Percentiles rank a stretch among this genome's conserved stretches.
Conservation (phyloP, 92 coral and sea anemone species). For the Epizoanthus fatuus region DNA sequence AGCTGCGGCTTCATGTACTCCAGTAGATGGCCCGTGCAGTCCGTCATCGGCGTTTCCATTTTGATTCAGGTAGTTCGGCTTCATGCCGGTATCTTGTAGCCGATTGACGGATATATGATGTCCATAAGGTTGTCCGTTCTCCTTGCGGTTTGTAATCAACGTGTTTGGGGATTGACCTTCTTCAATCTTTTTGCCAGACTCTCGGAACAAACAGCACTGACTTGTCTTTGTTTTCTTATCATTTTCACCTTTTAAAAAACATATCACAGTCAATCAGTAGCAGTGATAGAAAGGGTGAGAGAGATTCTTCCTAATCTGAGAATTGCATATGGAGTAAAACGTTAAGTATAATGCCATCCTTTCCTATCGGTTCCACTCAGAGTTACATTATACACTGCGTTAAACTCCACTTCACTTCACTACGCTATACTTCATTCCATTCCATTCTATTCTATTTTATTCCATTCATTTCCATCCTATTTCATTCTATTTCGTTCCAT, state of each 20-base stretch:
- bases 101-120: not conserved
- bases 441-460: too few relatives aligned
- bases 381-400: too few relatives aligned
- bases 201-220: slow-evolving; percentile 22
- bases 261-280: too few relatives aligned
- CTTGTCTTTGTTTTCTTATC: slow-evolving; percentile 7
- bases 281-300: not conserved
- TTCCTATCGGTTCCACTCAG: too few relatives aligned
- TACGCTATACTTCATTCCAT: too few relatives aligned
- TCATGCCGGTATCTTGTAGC: not conserved
- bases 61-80: not conserved
- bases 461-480: too few relatives aligned
- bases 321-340: too few relatives aligned
- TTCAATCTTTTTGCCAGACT: slow-evolving; percentile 9
- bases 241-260: slow-evolving; percentile 2
- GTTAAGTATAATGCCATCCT: too few relatives aligned
- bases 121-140: slow-evolving; percentile 24
- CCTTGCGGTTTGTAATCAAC: slow-evolving; percentile 13
- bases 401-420: too few relatives aligned
- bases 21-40: slow-evolving; percentile 2
- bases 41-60: slow-evolving; percentile 27
- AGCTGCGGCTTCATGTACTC: not conserved
- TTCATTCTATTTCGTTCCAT: too few relatives aligned
- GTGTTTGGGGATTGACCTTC: not conserved
- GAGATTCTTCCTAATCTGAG: not conserved